Evolutionary conservation across 2,888 invertebrate genomes (phyloP).

Genomic region (Agrochola litura): DNA sequence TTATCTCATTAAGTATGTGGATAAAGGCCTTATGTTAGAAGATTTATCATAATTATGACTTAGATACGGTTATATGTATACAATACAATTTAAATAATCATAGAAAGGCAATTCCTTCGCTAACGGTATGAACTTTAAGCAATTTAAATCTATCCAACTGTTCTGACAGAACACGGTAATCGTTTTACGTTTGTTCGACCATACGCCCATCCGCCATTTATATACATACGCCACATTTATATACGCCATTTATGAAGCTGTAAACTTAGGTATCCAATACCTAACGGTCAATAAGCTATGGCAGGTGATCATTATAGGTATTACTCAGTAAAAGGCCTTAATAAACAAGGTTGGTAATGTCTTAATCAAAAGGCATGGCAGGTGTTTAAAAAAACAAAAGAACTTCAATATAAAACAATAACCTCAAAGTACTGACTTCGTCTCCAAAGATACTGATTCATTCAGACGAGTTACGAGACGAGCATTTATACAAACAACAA

Average conservation of each 20-base stretch:
- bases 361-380: neutral
- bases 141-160: slow-evolving; percentile 42
- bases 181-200: slow-evolving; percentile 29
- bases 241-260: slow-evolving; percentile 16
- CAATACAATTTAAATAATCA: slow-evolving; percentile 25
- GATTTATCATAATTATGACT: neutral
- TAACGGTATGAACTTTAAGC: slow-evolving; percentile 43
- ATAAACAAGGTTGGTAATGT: neutral
- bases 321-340: neutral
- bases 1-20: neutral
- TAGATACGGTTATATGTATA: neutral
- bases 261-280: neutral
- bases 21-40: neutral
- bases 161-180: slow-evolving; percentile 32
- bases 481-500: slow-evolving; percentile 11
- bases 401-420: neutral
- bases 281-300: neutral
- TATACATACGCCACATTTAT: neutral
- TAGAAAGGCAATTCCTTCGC: slow-evolving; percentile 25
- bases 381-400: neutral
- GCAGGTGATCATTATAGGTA: neutral
- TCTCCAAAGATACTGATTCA: neutral
- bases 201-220: slow-evolving; percentile 25
- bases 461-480: slow-evolving; percentile 2
- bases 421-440: neutral